These are phyloP conservation scores for Semaprochilodus insignis DNA, from an alignment of 2,797 vertebrate species.

Conservation along the genomic window DNA sequence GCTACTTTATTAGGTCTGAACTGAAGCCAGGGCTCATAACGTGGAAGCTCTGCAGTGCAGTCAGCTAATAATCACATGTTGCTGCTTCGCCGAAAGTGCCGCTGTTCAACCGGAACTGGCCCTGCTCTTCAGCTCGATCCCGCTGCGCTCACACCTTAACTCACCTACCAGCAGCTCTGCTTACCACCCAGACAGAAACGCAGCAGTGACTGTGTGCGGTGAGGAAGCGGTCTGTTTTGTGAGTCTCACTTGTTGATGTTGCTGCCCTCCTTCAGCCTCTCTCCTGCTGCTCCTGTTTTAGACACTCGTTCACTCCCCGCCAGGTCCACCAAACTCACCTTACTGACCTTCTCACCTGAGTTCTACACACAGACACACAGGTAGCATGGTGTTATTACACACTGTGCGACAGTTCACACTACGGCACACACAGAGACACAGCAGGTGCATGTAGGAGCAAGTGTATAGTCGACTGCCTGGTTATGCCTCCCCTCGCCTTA, in stretches of 20 bases:
- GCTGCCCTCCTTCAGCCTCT: conserved; percentile 97
- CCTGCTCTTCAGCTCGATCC: no score
- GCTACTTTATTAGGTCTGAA: no score
- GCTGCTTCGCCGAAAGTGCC: no score
- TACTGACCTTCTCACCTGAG: conserved; percentile 98
- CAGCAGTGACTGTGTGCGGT: conserved; percentile 23
- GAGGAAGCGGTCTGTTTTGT: not conserved
- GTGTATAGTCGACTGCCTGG: no score
- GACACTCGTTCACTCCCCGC: conserved; percentile 96
- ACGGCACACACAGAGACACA: not conserved
- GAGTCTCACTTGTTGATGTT: conserved; percentile 95
- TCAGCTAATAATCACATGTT: no score
- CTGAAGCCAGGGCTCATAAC: no score
- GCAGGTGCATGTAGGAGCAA: no score
- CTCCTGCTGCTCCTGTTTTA: conserved; percentile 96
- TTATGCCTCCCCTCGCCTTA: no score
- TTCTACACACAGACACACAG: conserved; percentile 78
- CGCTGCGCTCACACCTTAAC: no score
- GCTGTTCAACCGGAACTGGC: no score
- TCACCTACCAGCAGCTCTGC: not conserved
- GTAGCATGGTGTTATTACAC: not conserved
- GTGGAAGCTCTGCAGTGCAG: no score
- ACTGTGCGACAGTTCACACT: not conserved
- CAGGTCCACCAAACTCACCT: conserved; percentile 96
- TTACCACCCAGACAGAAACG: not conserved